phyloP scores from a whole-genome alignment of 2,888 invertebrate genomes.

The Hydraecia micacea region DNA sequence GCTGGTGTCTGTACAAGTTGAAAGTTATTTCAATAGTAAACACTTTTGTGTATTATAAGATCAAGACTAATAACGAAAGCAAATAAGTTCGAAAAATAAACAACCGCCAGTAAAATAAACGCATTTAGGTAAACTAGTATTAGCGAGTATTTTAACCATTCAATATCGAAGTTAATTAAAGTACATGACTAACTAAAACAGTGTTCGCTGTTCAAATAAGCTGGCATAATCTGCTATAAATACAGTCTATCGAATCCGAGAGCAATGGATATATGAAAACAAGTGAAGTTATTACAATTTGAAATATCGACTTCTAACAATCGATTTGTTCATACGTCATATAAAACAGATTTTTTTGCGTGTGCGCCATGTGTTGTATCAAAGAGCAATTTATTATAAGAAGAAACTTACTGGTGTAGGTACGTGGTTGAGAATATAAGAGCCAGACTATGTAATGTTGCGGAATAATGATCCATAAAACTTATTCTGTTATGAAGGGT shows the following conservation, averaged over 20 bases:
- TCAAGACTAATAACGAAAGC: constrained; percentile 14
- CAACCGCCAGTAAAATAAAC: constrained; percentile 3
- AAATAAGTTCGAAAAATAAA: constrained; percentile 23
- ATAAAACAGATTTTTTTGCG: not conserved
- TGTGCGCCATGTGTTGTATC: not conserved
- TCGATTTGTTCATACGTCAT: not conserved
- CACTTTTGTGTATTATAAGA: not conserved
- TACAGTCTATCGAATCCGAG: not conserved
- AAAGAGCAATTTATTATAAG: constrained; percentile 30
- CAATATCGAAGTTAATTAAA: constrained; percentile 36
- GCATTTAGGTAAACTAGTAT: constrained; percentile 10
- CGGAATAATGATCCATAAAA: constrained; percentile 42
- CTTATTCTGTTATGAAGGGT: constrained; percentile 26
- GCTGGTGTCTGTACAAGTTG: not conserved
- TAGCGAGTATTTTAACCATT: constrained; percentile 29
- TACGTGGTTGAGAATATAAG: constrained; percentile 26
- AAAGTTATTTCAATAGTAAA: not conserved
- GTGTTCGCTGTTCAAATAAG: constrained; percentile 27
- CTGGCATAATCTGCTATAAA: constrained; percentile 24
- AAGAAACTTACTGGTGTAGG: constrained; percentile 1
- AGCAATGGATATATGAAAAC: constrained; percentile 9
- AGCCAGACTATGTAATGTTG: constrained; percentile 34
- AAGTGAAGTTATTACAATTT: not conserved
- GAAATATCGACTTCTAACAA: not conserved
- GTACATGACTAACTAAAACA: constrained; percentile 13